Conservation (phyloP, 1,140 invertebrate genomes). For the Drosophila cardini region DNA sequence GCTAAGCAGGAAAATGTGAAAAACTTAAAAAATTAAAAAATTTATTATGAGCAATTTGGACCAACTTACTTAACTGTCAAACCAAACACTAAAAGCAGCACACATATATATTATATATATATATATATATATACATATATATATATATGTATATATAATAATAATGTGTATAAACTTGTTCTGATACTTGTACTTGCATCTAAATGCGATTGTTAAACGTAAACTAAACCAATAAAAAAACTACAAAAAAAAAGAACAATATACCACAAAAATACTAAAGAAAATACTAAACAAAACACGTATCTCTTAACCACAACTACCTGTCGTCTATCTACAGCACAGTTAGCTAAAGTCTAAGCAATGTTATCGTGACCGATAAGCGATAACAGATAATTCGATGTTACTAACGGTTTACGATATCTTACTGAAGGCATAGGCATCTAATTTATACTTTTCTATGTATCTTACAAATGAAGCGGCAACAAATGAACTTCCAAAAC, state of each 20-base stretch:
- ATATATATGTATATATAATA: constrained; percentile 8
- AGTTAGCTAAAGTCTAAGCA: constrained; percentile 24
- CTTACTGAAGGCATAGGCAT: constrained; percentile 18
- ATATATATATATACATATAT: constrained; percentile 7
- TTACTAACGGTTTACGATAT: not conserved
- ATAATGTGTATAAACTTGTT: constrained; percentile 24
- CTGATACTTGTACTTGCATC: constrained; percentile 19
- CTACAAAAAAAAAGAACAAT: not conserved
- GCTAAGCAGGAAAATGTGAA: constrained; percentile 27
- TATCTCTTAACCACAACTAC: constrained; percentile 57
- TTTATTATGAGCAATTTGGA: constrained; percentile 70
- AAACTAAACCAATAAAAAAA: constrained; percentile 11
- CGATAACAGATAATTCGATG: not conserved
- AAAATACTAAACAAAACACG: constrained; percentile 10
- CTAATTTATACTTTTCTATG: constrained; percentile 58
- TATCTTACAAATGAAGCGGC: constrained; percentile 40
- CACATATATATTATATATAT: constrained; percentile 9
- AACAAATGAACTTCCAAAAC: constrained; percentile 47
- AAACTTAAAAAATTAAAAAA: not conserved
- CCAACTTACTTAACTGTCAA: constrained; percentile 46
- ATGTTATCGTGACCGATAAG: not conserved
- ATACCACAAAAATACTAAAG: not conserved
- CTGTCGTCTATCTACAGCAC: constrained; percentile 50
- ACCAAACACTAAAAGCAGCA: constrained; percentile 14
- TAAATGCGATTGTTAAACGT: constrained; percentile 26